Percentiles rank a stretch among this genome's conserved stretches.
Conservation (phyloP, 1,140 invertebrate species). For the Cotesia glomerata region DNA sequence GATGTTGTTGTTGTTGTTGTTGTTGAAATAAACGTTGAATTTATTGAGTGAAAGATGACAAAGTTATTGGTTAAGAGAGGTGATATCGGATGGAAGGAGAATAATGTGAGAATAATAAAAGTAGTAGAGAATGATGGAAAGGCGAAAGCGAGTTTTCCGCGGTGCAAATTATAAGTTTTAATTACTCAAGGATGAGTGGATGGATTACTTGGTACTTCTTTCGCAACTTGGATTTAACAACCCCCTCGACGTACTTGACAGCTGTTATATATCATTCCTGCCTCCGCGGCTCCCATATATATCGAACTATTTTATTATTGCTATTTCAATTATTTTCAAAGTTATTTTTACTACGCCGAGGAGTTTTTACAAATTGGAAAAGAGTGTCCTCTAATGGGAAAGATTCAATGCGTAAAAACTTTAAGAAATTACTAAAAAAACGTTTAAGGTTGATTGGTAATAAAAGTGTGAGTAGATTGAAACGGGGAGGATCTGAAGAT, state of each 20-base stretch:
- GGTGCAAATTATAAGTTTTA: slow-evolving; percentile 55
- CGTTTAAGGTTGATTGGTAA: too few species aligned
- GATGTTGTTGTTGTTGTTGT: too few species aligned
- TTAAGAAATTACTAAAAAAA: too few species aligned
- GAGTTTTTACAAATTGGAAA: too few species aligned
- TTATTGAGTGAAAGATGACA: neutral
- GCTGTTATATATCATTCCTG: slow-evolving; percentile 16
- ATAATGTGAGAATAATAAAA: neutral
- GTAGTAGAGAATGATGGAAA: slow-evolving; percentile 3
- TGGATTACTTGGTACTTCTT: slow-evolving; percentile 48
- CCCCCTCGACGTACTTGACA: slow-evolving; percentile 12
- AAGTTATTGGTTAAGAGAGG: neutral
- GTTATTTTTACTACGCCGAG: too few species aligned
- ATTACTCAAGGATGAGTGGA: slow-evolving; percentile 53
- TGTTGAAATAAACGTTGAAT: neutral
- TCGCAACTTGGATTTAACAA: slow-evolving; percentile 39
- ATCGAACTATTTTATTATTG: slow-evolving; percentile 11
- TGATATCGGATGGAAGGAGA: neutral
- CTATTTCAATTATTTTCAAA: neutral
- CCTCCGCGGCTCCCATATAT: neutral
- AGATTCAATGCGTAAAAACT: too few species aligned
- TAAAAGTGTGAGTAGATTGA: too few species aligned
- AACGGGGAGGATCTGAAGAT: neutral
- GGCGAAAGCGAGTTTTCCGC: slow-evolving; percentile 23
- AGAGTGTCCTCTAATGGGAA: too few species aligned